phyloP scores from a whole-genome alignment of 2,113 vertebrate genomes.

The Rhea pennata region DNA sequence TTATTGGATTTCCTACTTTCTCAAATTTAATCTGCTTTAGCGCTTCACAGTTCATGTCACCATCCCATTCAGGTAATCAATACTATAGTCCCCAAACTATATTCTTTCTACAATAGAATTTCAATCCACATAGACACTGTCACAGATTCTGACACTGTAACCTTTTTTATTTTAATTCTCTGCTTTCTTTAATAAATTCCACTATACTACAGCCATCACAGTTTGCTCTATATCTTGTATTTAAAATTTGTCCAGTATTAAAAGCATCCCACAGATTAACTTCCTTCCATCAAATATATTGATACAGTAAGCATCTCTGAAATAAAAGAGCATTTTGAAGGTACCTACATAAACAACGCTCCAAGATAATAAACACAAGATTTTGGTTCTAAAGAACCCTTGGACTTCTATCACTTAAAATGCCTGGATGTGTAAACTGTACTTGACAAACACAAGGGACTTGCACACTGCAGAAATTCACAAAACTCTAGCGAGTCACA shows the following conservation, averaged over 20 bases:
- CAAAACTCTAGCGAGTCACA: neutral
- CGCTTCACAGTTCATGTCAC: neutral
- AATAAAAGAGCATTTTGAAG: neutral
- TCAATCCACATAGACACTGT: neutral
- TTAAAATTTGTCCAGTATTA: neutral
- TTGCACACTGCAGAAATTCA: neutral
- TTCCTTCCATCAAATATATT: neutral
- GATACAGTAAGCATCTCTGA: neutral
- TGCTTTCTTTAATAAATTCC: neutral
- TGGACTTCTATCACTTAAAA: neutral
- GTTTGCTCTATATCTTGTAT: neutral
- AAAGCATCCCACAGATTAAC: neutral
- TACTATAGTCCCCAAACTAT: neutral
- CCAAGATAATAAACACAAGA: neutral
- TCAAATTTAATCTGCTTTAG: neutral
- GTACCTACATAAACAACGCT: neutral
- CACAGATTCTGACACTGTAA: neutral
- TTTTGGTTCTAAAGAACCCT: neutral
- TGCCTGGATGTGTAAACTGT: neutral
- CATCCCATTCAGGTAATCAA: neutral
- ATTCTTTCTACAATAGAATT: neutral
- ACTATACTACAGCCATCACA: neutral
- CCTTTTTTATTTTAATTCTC: neutral
- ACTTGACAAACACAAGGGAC: neutral
- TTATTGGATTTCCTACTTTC: neutral